A percentile compares a stretch with the other conserved stretches of the same genome.
phyloP scores from a whole-genome alignment of 2,888 invertebrate species.

The Oscheius sp. region DNA sequence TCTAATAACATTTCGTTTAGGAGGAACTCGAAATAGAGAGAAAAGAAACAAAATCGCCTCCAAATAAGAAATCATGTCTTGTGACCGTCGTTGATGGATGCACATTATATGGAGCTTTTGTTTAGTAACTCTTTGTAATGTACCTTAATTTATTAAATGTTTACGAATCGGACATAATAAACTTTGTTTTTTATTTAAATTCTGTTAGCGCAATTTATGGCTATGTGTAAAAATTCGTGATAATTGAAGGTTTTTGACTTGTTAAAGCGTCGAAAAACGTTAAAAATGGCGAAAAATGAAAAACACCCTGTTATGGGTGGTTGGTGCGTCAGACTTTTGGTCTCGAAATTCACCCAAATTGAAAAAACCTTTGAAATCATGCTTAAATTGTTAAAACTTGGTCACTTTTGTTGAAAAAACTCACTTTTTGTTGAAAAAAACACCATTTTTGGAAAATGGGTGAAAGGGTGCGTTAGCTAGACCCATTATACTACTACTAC shows the following conservation, averaged over 20 bases:
- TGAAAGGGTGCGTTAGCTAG: constrained; percentile 25
- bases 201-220: constrained; percentile 32
- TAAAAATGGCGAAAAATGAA: constrained; percentile 31
- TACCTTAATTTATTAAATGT: constrained; percentile 31
- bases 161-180: constrained; percentile 31
- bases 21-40: constrained; percentile 41
- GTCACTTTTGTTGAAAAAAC: constrained; percentile 22
- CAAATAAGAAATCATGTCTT: constrained; percentile 34
- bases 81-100: constrained; percentile 41
- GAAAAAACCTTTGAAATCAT: constrained; percentile 21
- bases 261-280: constrained; percentile 29
- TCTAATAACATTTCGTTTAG: constrained; percentile 47
- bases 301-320: constrained; percentile 29
- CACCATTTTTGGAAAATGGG: constrained; percentile 18
- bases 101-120: constrained; percentile 35
- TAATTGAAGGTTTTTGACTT: constrained; percentile 30
- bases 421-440: constrained; percentile 6
- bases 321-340: constrained; percentile 24
- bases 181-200: constrained; percentile 33
- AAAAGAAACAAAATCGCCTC: constrained; percentile 40
- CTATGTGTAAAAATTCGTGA: constrained; percentile 29
- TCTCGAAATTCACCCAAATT: constrained; percentile 20
- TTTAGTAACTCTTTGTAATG: constrained; percentile 28
- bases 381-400: constrained; percentile 17
- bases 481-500: constrained; percentile 9